Evolutionary conservation across 1,140 invertebrate genomes (phyloP).

Genomic region (Listronotus bonariensis): DNA sequence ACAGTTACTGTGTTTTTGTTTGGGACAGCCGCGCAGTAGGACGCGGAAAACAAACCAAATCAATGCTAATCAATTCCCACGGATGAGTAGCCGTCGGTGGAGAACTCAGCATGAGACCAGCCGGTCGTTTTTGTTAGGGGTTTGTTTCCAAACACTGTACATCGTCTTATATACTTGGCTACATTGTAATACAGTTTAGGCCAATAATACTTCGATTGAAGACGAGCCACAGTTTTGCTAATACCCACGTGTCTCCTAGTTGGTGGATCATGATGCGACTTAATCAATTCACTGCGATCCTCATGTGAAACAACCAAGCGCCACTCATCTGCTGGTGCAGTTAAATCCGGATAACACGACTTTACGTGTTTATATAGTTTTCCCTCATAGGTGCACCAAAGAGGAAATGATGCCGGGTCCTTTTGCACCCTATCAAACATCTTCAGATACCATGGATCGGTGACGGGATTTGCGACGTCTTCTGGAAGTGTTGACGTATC

Average conservation of each 20-base stretch:
- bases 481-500: too few relatives aligned
- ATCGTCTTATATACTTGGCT: conserved; percentile 13
- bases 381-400: too few relatives aligned
- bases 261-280: conserved; percentile 18
- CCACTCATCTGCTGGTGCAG: neutral
- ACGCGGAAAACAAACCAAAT: conserved; percentile 20
- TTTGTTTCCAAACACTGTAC: conserved; percentile 16
- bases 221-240: conserved; percentile 26
- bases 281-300: conserved; percentile 3
- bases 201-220: conserved; percentile 30
- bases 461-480: too few relatives aligned
- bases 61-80: conserved; percentile 27
- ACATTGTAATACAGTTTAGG: conserved; percentile 21
- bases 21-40: too few relatives aligned
- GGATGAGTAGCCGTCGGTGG: neutral
- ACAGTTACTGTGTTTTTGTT: too few relatives aligned
- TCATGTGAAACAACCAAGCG: neutral
- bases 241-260: conserved; percentile 33
- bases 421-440: too few relatives aligned
- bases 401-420: too few relatives aligned
- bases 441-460: too few relatives aligned
- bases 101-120: conserved; percentile 19
- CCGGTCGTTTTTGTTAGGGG: conserved; percentile 21
- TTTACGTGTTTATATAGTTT: conserved; percentile 9
- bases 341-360: neutral